Evolutionary conservation across 2,888 invertebrate genomes (phyloP).

Genomic region (Diloba caeruleocephala): DNA sequence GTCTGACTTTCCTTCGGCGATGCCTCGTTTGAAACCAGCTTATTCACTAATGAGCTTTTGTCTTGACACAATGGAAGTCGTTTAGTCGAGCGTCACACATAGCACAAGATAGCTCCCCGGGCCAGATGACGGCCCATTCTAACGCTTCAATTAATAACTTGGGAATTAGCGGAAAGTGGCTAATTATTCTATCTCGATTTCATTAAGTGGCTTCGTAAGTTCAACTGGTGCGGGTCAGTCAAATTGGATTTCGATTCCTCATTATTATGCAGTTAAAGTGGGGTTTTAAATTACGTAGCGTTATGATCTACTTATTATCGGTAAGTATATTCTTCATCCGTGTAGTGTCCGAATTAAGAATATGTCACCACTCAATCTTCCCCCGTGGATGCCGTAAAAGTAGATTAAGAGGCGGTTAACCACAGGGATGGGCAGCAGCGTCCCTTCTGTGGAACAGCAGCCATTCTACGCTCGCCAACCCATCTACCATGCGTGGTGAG

Average conservation of each 20-base stretch:
- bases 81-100: constrained; percentile 51
- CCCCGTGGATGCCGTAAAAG: no score
- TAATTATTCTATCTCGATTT: constrained; percentile 85
- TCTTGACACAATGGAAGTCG: constrained; percentile 61
- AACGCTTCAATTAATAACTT: constrained; percentile 86
- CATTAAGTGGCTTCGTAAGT: constrained; percentile 69
- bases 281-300: constrained; percentile 48
- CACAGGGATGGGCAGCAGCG: no score
- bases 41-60: constrained; percentile 67
- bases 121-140: constrained; percentile 81
- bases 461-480: no score
- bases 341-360: no score
- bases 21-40: constrained; percentile 54
- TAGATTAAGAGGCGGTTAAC: no score
- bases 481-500: no score
- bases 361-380: no score
- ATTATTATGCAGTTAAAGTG: constrained; percentile 54
- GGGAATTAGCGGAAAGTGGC: constrained; percentile 81
- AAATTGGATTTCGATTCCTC: constrained; percentile 65
- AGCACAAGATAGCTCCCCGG: constrained; percentile 55
- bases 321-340: no score
- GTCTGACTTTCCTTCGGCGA: constrained; percentile 12
- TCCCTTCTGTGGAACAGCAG: no score
- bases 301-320: constrained; percentile 26
- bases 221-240: constrained; percentile 57